These are phyloP conservation scores for Benitochromis conjunctus DNA, from an alignment of 2,113 vertebrate species.

Conservation along the genomic window DNA sequence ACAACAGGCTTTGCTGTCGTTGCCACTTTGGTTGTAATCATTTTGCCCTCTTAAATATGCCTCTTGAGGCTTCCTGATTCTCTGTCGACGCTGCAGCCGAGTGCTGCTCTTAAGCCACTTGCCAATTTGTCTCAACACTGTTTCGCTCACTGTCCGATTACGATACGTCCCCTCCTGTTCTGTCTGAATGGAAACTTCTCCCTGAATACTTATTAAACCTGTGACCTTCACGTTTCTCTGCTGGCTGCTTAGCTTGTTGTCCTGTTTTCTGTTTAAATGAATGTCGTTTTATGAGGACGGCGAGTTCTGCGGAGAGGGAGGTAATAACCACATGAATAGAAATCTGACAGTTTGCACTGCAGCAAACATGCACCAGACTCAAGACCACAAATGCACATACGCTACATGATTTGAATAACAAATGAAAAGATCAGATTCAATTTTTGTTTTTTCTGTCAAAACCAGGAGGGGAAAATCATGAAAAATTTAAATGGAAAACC, in stretches of 20 bases:
- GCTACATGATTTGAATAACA: conserved; percentile 15
- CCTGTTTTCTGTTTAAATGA: background rate
- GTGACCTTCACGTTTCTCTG: conserved; percentile 13
- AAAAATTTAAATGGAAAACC: background rate
- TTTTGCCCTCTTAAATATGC: conserved; percentile 18
- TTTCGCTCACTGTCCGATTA: background rate
- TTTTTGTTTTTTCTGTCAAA: background rate
- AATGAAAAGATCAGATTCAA: background rate
- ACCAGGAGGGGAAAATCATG: background rate
- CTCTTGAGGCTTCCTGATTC: conserved; percentile 3
- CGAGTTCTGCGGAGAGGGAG: background rate
- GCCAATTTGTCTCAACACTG: conserved; percentile 13
- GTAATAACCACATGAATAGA: background rate
- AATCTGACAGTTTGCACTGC: background rate
- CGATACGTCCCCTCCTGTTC: background rate
- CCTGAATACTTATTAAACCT: conserved; percentile 33
- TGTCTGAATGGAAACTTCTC: conserved; percentile 8
- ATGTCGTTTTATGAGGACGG: background rate
- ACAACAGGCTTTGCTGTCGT: background rate
- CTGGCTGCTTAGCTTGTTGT: background rate
- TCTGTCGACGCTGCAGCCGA: background rate
- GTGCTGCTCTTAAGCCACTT: background rate
- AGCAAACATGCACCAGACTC: background rate
- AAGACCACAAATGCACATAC: background rate
- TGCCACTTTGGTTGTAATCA: background rate